These are phyloP conservation scores for Aphodius granarius DNA, from an alignment of 2,888 invertebrate genomes.

Conservation along the genomic window DNA sequence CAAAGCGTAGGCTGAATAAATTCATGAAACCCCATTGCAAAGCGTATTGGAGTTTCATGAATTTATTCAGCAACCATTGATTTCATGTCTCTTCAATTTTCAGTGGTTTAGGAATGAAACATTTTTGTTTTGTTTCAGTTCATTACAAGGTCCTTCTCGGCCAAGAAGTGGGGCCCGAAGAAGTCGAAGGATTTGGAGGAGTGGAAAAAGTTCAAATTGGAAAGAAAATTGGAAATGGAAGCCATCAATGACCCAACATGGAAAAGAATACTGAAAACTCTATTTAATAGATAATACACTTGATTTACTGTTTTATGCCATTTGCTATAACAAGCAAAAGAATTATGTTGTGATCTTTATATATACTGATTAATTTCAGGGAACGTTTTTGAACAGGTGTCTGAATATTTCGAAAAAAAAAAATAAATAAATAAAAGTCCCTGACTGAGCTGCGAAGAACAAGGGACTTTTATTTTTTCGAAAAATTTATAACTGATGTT, in stretches of 20 bases:
- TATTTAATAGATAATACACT: not conserved
- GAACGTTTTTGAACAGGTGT: no score
- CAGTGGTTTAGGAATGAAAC: not conserved
- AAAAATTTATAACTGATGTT: no score
- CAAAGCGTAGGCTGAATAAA: no score
- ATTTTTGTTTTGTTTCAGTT: slow-evolving; percentile 23
- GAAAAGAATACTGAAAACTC: slow-evolving; percentile 1
- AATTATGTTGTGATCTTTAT: not conserved
- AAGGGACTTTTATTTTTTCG: no score
- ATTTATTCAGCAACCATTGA: not conserved
- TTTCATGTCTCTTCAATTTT: not conserved
- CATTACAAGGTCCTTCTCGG: slow-evolving; percentile 28
- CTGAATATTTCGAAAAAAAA: no score
- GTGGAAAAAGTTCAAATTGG: slow-evolving; percentile 34
- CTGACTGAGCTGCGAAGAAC: no score
- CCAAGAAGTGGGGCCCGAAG: slow-evolving; percentile 33
- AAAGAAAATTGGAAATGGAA: slow-evolving; percentile 13
- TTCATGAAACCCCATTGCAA: no score
- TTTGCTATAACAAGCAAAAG: no score
- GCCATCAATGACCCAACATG: not conserved
- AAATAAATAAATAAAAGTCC: no score
- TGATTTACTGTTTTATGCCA: no score
- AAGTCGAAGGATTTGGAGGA: slow-evolving; percentile 27
- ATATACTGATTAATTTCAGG: no score
- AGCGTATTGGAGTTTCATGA: no score